Conservation (phyloP, 2,797 vertebrate species). For the Megalops cyprinoides region DNA sequence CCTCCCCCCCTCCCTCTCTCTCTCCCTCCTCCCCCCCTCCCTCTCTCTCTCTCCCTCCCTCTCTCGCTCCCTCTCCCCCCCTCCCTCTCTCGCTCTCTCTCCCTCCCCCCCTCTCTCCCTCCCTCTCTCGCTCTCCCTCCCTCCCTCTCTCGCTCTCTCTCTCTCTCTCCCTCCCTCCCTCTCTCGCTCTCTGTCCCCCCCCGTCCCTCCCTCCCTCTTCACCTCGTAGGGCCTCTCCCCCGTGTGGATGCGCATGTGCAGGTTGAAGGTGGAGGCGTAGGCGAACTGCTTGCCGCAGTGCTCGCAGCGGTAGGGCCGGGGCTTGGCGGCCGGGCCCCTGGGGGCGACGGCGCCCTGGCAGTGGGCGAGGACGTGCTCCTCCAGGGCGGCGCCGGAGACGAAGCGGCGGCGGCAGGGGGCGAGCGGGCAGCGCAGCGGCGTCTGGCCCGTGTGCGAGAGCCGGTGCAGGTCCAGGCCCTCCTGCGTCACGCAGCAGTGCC, state of each 20-base stretch:
- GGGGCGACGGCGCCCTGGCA: slow-evolving; percentile 66
- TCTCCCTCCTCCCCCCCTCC: too few relatives aligned
- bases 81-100: too few relatives aligned
- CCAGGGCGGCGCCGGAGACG: slow-evolving; percentile 70
- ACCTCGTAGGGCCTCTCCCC: slow-evolving; percentile 82
- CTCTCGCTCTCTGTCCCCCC: too few relatives aligned
- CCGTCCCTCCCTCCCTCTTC: slow-evolving; percentile 42
- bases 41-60: too few relatives aligned
- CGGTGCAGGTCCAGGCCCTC: slow-evolving; percentile 80
- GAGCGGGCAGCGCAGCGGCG: slow-evolving; percentile 78
- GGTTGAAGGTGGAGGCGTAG: slow-evolving; percentile 78
- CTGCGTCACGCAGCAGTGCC: slow-evolving; percentile 80
- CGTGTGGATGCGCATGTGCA: slow-evolving; percentile 82
- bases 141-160: too few relatives aligned
- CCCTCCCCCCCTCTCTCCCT: too few relatives aligned
- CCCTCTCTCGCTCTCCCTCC: too few relatives aligned
- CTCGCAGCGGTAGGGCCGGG: slow-evolving; percentile 69
- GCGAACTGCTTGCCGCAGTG: slow-evolving; percentile 78
- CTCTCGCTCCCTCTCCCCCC: too few relatives aligned
- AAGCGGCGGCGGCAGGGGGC: slow-evolving; percentile 77
- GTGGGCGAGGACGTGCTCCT: slow-evolving; percentile 76
- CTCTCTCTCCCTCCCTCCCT: too few relatives aligned
- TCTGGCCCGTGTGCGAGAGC: slow-evolving; percentile 80
- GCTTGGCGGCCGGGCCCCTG: slow-evolving; percentile 55
- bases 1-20: too few relatives aligned